Percentiles rank a stretch among this genome's conserved stretches.
These are phyloP conservation scores for Plumapathes pennacea DNA, from an alignment of 92 coral and sea anemone genomes.

Conservation along the genomic window DNA sequence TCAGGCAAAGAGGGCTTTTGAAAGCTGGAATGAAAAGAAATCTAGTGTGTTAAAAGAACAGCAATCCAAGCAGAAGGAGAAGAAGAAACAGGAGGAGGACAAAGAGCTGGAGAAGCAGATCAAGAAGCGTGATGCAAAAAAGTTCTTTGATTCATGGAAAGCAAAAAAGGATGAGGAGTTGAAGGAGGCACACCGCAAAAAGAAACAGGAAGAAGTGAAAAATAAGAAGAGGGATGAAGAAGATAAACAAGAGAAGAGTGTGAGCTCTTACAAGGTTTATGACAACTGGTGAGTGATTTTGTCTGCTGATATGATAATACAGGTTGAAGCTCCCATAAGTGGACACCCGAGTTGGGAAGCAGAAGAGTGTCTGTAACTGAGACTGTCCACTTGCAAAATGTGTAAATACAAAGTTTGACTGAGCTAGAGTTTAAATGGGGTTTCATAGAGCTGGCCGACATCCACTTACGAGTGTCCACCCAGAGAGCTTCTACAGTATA, in stretches of 20 bases:
- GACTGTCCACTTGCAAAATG: too few species aligned
- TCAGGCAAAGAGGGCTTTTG: conserved; percentile 77
- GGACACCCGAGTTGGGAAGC: too few species aligned
- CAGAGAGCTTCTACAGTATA: too few species aligned
- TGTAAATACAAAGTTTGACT: too few species aligned
- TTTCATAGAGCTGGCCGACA: too few species aligned
- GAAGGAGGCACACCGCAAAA: conserved; percentile 54
- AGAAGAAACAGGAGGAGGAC: conserved; percentile 62
- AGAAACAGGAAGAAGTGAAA: conserved; percentile 27
- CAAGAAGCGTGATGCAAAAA: conserved; percentile 63
- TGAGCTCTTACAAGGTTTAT: conserved; percentile 49
- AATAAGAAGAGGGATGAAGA: conserved; percentile 61
- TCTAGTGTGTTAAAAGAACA: conserved; percentile 49
- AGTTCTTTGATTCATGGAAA: conserved; percentile 81
- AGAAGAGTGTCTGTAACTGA: too few species aligned
- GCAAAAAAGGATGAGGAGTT: conserved; percentile 62
- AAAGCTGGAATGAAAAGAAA: conserved; percentile 69
- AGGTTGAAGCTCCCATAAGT: too few species aligned
- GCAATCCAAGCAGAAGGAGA: conserved; percentile 41
- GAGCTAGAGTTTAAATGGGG: too few species aligned
- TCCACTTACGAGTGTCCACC: too few species aligned
- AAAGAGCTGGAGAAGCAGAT: conserved; percentile 64
- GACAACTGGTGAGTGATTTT: conserved; percentile 72
- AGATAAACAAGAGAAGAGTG: conserved; percentile 54
- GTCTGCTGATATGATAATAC: too few species aligned